Conservation (phyloP, 2,888 invertebrate species). For the Sphecodes monilicornis region DNA sequence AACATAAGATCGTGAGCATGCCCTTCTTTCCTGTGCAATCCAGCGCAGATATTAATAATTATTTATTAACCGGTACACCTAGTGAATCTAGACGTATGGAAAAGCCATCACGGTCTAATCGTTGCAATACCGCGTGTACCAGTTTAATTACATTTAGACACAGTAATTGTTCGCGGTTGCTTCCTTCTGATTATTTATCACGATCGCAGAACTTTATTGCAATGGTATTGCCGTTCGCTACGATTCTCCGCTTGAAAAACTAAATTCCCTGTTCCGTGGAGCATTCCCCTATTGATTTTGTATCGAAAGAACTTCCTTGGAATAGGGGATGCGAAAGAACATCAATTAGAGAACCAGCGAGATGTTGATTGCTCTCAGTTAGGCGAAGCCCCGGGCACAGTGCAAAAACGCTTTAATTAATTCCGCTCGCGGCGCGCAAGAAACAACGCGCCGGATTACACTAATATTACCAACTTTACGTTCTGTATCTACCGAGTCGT, state of each 20-base stretch:
- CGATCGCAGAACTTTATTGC: not conserved
- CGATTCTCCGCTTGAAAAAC: not conserved
- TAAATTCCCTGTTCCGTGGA: not conserved
- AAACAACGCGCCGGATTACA: conserved; percentile 71
- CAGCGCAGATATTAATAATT: no score
- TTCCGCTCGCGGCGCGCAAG: conserved; percentile 71
- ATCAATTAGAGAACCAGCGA: conserved; percentile 74
- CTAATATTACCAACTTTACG: conserved; percentile 69
- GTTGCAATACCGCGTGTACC: conserved; percentile 19
- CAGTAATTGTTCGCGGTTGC: not conserved
- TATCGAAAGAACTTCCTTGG: conserved; percentile 52
- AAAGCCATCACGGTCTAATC: conserved; percentile 32
- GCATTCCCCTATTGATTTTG: conserved; percentile 36
- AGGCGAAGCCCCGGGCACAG: conserved; percentile 49
- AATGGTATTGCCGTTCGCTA: not conserved
- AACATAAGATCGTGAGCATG: no score
- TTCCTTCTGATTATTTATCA: not conserved
- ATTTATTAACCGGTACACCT: no score
- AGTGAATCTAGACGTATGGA: conserved; percentile 56
- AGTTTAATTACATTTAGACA: not conserved
- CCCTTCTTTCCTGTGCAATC: no score
- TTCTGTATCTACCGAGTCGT: conserved; percentile 36
- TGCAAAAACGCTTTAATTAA: conserved; percentile 78
- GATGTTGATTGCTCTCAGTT: conserved; percentile 73
- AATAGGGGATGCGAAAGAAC: conserved; percentile 71